Evolutionary conservation across 1,140 invertebrate species (phyloP).

Genomic region (Drosophila athabasca): DNA sequence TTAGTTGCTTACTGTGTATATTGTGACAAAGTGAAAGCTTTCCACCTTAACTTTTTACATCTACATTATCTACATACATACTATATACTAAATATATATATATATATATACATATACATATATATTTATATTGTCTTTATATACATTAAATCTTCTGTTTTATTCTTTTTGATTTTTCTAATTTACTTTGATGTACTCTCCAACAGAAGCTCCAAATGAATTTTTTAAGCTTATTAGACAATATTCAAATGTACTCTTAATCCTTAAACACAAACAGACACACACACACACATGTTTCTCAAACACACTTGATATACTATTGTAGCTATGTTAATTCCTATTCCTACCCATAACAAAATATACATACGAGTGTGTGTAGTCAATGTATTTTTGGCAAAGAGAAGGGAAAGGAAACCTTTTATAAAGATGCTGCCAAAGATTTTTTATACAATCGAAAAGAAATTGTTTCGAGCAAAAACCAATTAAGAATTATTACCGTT

Average conservation of each 20-base stretch:
- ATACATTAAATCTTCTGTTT: constrained; percentile 31
- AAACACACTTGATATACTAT: constrained; percentile 39
- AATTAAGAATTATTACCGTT: constrained; percentile 48
- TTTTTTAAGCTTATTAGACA: constrained; percentile 35
- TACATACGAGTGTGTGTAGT: constrained; percentile 17
- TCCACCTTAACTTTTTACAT: constrained; percentile 55
- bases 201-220: constrained; percentile 11
- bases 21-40: constrained; percentile 66
- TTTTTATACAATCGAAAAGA: constrained; percentile 59
- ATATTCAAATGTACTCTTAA: constrained; percentile 22
- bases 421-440: constrained; percentile 76
- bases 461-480: constrained; percentile 18
- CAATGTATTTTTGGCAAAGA: constrained; percentile 30
- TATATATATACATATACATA: constrained; percentile 25
- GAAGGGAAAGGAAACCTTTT: constrained; percentile 23
- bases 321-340: constrained; percentile 22
- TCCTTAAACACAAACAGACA: neutral
- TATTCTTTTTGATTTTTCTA: constrained; percentile 7
- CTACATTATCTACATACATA: constrained; percentile 19
- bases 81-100: constrained; percentile 16
- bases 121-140: constrained; percentile 12
- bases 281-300: constrained; percentile 48
- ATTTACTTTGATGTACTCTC: constrained; percentile 12
- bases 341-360: constrained; percentile 25
- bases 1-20: constrained; percentile 41